Conservation (phyloP, 2,113 vertebrate species). For the Paramisgurnus dabryanus region DNA sequence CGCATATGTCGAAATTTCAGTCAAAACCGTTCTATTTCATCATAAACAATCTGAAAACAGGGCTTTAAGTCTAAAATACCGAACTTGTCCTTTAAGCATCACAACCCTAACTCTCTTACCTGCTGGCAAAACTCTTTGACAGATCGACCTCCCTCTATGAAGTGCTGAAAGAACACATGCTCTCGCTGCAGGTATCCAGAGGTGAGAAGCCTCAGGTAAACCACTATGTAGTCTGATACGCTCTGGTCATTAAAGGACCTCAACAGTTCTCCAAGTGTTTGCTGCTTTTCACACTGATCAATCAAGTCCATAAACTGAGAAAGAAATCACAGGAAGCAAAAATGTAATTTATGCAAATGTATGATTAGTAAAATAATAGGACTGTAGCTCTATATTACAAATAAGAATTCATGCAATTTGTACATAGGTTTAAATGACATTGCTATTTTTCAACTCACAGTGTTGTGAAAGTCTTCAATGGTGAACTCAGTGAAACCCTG, state of each 20-base stretch:
- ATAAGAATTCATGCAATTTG: not conserved
- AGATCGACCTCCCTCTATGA: constrained; percentile 91
- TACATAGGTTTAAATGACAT: not conserved
- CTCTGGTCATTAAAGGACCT: constrained; percentile 92
- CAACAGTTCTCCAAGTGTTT: constrained; percentile 80
- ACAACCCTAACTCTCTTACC: constrained; percentile 66
- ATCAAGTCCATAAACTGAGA: constrained; percentile 92
- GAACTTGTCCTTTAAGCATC: too few relatives aligned
- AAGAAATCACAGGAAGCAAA: not conserved
- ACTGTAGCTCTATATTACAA: not conserved
- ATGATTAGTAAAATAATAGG: not conserved
- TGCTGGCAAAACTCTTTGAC: constrained; percentile 94
- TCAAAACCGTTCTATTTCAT: too few relatives aligned
- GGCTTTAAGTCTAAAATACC: too few relatives aligned
- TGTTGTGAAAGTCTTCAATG: constrained; percentile 94
- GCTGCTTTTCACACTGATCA: constrained; percentile 87
- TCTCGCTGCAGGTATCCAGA: constrained; percentile 91
- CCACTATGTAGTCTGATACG: constrained; percentile 91
- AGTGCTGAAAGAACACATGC: constrained; percentile 90
- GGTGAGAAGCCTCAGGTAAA: constrained; percentile 92
- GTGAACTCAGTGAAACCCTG: constrained; percentile 94
- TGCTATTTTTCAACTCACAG: constrained; percentile 72
- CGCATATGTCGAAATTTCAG: too few relatives aligned
- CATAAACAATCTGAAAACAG: too few relatives aligned
- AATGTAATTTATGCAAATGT: not conserved